Percentiles rank a stretch among this genome's conserved stretches.
Evolutionary conservation across 2,113 vertebrate species (phyloP).

Genomic region (Sciurus niger): DNA sequence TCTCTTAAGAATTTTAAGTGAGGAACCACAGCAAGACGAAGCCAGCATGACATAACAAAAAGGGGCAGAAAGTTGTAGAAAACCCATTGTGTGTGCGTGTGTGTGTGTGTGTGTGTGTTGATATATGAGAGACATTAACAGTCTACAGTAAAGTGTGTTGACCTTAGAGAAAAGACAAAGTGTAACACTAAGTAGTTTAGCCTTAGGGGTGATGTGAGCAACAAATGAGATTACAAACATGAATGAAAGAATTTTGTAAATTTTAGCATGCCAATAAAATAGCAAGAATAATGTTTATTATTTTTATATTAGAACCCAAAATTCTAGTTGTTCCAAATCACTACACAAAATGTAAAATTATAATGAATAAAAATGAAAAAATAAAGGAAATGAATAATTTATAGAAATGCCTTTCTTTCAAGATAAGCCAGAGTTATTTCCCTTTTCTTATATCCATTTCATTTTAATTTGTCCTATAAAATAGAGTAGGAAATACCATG

Average conservation of each 20-base stretch:
- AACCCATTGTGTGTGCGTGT: not conserved
- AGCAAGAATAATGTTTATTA: not conserved
- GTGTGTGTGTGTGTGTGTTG: too few species aligned
- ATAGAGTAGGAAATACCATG: not conserved
- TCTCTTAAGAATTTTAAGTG: not conserved
- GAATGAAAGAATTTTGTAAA: not conserved
- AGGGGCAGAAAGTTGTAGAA: not conserved
- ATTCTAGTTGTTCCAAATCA: not conserved
- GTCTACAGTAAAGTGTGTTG: not conserved
- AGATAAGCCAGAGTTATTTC: not conserved
- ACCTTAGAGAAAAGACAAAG: not conserved
- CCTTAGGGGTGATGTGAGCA: not conserved
- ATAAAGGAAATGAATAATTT: not conserved
- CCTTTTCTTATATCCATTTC: not conserved
- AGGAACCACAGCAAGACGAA: not conserved
- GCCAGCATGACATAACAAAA: not conserved
- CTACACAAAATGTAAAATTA: not conserved
- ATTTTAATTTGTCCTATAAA: slow-evolving; percentile 28
- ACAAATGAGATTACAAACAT: not conserved
- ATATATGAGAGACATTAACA: not conserved
- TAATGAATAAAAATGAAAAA: not conserved
- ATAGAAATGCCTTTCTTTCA: not conserved
- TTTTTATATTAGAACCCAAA: not conserved
- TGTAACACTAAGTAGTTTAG: not conserved
- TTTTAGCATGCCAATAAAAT: not conserved